Evolutionary conservation across 2,797 vertebrate genomes (phyloP), one percentile per base, ranked within the genome.

Genomic region (Glyptemys insculpta): DNA sequence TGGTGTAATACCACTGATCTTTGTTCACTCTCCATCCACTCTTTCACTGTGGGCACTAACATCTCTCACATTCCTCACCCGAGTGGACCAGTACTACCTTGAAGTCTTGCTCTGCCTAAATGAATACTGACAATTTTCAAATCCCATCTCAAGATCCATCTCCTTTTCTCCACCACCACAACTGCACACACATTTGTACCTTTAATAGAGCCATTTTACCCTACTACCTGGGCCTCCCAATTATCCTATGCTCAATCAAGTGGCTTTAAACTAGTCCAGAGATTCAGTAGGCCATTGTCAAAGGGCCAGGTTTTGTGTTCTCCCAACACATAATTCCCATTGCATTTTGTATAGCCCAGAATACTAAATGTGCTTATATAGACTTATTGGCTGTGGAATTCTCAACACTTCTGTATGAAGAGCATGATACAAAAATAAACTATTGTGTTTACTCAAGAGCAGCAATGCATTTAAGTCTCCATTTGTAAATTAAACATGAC

Each of bases 391-490:
- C 79, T 89, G 34, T 41, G 68, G 37, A 72, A 41, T 41, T 41
- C 19, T 72, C 34, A 44, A 84, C 41, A 18, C 87, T 85, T 86
- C 79, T 89, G 86, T 88, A 91, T 54, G 95, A 2, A 86, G 84
- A 87, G 91, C 18, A 53, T 12, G 59, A 56, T 0, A 15, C 37
- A 29, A 47, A 95, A 92, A 14, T 92, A 83, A 50, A 83, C n/a
- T n/a, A 79, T 44, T 65, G 57, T 65, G 15, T 41, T 87, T 50
- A 86, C 86, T 90, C 47, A 92, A 87, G 41, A 95, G 57, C 90
- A 94, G 65, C 44, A 89, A 59, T 29, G 91, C 29, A 91, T 68
- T 31, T 95, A 65, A 88, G 80, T 74, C 34, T 91, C 80, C 85
- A 74, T 85, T 0, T 79, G 56, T 53, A 94, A 94, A 92, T 56